phyloP scores from a whole-genome alignment of 1,140 invertebrate genomes.

The Calosoma granatense region DNA sequence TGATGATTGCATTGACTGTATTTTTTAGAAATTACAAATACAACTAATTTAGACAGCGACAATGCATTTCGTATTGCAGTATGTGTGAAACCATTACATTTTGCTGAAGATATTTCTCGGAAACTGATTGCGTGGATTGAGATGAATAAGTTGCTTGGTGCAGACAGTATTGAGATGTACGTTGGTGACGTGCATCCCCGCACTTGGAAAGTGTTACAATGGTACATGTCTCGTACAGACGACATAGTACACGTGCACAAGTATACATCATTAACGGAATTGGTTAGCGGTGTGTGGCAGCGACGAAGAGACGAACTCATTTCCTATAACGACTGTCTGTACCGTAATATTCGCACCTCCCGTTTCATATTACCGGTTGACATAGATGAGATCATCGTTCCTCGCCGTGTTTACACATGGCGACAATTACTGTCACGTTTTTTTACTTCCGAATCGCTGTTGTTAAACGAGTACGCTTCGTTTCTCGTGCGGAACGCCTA shows the following conservation, averaged over 20 bases:
- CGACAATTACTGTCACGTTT: constrained; percentile 36
- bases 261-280: not conserved
- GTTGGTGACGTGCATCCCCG: constrained; percentile 45
- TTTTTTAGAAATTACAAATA: no score
- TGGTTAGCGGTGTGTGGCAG: constrained; percentile 48
- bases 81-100: constrained; percentile 61
- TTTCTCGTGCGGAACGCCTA: constrained; percentile 54
- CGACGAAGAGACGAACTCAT: constrained; percentile 58
- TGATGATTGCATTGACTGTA: no score
- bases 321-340: constrained; percentile 66
- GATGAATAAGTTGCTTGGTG: constrained; percentile 52
- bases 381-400: constrained; percentile 60
- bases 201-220: constrained; percentile 40
- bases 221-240: constrained; percentile 34
- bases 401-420: constrained; percentile 46
- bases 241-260: constrained; percentile 30
- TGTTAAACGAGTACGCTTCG: constrained; percentile 43
- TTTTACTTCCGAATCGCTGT: constrained; percentile 25
- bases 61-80: no score
- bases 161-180: constrained; percentile 53
- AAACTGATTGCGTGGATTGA: constrained; percentile 59
- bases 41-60: no score
- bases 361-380: constrained; percentile 58
- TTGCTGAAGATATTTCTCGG: constrained; percentile 48
- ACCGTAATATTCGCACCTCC: constrained; percentile 51